Percentiles rank a stretch among this genome's conserved stretches.
These are phyloP conservation scores for Ctenoplectra terminalis DNA, from an alignment of 1,140 invertebrate species.

Conservation along the genomic window DNA sequence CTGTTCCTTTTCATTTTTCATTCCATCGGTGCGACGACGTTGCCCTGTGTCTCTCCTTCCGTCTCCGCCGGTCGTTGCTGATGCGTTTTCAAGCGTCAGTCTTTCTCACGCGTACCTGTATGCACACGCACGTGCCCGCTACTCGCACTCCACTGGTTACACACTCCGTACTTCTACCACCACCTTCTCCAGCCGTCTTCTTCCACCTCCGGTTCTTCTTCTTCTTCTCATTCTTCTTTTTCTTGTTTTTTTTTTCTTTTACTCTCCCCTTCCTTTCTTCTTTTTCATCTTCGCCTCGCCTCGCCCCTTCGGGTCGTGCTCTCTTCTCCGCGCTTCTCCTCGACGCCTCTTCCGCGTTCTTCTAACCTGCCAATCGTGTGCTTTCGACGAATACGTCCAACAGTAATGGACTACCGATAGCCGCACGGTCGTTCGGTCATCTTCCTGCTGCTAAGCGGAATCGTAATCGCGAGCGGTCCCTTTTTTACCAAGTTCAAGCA, in stretches of 20 bases:
- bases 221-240: background rate
- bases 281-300: conserved; percentile 42
- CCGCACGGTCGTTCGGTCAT: background rate
- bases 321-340: conserved; percentile 9
- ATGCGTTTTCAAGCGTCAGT: conserved; percentile 34
- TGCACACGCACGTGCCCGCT: conserved; percentile 48
- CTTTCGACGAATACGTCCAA: conserved; percentile 47
- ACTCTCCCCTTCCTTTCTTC: conserved; percentile 22
- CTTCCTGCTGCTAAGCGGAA: conserved; percentile 21
- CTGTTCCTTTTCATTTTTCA: conserved; percentile 56
- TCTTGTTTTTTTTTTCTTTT: too few relatives aligned
- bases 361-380: conserved; percentile 38
- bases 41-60: conserved; percentile 24
- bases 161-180: background rate
- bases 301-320: conserved; percentile 12
- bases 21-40: conserved; percentile 42
- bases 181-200: background rate
- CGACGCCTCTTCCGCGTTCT: conserved; percentile 63
- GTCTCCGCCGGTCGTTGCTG: background rate
- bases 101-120: conserved; percentile 55
- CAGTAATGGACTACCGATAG: conserved; percentile 35
- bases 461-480: conserved; percentile 16
- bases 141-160: conserved; percentile 19
- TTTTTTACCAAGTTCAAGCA: background rate
- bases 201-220: conserved; percentile 19